Conservation (phyloP, 2,113 vertebrate genomes). For the Dendropsophus ebraccatus region DNA sequence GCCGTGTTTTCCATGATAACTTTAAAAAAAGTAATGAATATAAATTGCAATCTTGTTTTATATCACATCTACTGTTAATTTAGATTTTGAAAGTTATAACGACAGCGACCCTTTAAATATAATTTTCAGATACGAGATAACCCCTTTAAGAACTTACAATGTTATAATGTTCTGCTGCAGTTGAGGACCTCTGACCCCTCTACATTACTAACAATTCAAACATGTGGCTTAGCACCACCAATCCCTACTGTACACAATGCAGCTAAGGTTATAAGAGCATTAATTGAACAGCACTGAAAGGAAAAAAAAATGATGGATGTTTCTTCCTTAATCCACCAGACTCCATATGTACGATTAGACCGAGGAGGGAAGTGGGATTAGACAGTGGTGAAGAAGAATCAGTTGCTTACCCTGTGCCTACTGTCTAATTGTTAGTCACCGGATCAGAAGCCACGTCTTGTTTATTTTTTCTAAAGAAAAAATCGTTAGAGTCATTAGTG, state of each 20-base stretch:
- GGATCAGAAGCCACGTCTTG: neutral
- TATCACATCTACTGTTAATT: too few species aligned
- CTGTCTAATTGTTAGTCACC: constrained; percentile 12
- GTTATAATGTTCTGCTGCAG: neutral
- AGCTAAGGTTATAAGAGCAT: constrained; percentile 51
- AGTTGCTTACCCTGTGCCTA: constrained; percentile 12
- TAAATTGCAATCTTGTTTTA: too few species aligned
- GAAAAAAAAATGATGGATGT: neutral
- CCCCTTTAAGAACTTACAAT: too few species aligned
- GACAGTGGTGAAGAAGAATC: neutral
- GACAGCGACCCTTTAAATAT: too few species aligned
- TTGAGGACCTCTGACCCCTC: neutral
- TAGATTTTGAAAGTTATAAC: too few species aligned
- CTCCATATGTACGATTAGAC: constrained; percentile 44
- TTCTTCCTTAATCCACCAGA: constrained; percentile 40
- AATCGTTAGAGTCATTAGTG: constrained; percentile 42
- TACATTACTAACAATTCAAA: neutral
- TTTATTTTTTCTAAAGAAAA: constrained; percentile 48
- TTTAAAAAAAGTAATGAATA: too few species aligned
- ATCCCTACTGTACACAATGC: neutral
- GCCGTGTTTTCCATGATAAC: too few species aligned
- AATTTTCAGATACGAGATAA: too few species aligned
- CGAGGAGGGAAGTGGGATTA: constrained; percentile 10
- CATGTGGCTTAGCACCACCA: neutral
- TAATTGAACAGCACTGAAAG: constrained; percentile 25